phyloP scores from a whole-genome alignment of 1,140 invertebrate genomes.

The Calosoma granatense region DNA sequence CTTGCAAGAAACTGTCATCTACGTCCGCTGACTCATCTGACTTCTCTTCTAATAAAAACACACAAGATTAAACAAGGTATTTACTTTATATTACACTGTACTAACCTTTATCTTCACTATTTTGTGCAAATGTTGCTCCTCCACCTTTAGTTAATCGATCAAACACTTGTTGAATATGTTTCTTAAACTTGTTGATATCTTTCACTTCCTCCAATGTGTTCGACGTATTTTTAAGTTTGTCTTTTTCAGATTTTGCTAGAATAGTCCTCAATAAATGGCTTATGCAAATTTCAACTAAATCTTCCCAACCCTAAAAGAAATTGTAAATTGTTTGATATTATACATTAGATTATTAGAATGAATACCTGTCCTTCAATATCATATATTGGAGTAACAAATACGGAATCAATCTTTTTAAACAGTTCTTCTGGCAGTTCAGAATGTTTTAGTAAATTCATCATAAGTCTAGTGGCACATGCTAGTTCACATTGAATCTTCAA shows the following conservation, averaged over 20 bases:
- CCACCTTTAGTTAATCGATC: conserved; percentile 25
- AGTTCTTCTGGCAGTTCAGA: conserved; percentile 25
- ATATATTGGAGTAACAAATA: conserved; percentile 24
- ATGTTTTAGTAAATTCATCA: conserved; percentile 27
- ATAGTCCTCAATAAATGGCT: conserved; percentile 42
- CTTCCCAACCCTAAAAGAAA: conserved; percentile 47
- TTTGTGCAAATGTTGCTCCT: background rate
- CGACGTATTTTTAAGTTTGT: conserved; percentile 34
- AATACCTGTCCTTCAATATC: conserved; percentile 31
- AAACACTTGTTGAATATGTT: conserved; percentile 43
- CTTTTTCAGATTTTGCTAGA: conserved; percentile 39
- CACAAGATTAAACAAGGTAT: too few relatives aligned
- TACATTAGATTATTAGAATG: conserved; percentile 15
- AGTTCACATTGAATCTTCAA: conserved; percentile 24
- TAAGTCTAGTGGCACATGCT: conserved; percentile 25
- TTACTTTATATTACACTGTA: background rate
- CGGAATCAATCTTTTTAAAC: conserved; percentile 20
- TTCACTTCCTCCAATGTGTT: conserved; percentile 37
- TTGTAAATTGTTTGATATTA: conserved; percentile 13
- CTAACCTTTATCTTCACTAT: background rate
- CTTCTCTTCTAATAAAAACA: too few relatives aligned
- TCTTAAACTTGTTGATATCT: conserved; percentile 46
- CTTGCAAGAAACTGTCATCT: too few relatives aligned
- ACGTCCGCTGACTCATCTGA: too few relatives aligned
- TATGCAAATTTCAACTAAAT: conserved; percentile 41